These are phyloP conservation scores for Galerucella calmariensis DNA, from an alignment of 2,888 invertebrate species.

Conservation along the genomic window DNA sequence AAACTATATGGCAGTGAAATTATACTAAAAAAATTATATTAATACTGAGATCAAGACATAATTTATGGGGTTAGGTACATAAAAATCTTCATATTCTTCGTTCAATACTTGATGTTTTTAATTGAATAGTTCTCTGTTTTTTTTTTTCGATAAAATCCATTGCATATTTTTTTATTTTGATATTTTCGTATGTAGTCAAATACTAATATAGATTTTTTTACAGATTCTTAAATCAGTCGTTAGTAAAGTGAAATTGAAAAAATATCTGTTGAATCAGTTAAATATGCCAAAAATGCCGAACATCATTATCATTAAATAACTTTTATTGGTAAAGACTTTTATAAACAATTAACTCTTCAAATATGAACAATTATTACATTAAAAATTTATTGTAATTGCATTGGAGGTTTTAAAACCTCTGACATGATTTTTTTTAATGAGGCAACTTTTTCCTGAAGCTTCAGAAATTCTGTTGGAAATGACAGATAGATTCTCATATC, in stretches of 20 bases:
- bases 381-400: no score
- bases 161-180: conserved; percentile 6
- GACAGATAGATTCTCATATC: no score
- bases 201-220: conserved; percentile 14
- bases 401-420: no score
- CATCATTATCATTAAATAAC: conserved; percentile 9
- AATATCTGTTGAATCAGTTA: conserved; percentile 20
- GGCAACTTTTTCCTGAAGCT: no score
- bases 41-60: conserved; percentile 62
- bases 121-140: conserved; percentile 28
- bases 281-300: background rate
- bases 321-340: background rate
- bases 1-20: conserved; percentile 60
- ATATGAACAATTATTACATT: conserved; percentile 4
- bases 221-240: conserved; percentile 30
- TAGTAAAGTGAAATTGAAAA: conserved; percentile 27
- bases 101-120: conserved; percentile 31
- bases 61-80: conserved; percentile 46
- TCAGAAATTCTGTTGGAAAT: no score
- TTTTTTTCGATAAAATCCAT: conserved; percentile 7
- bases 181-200: conserved; percentile 15
- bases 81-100: conserved; percentile 28
- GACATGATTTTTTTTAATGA: no score
- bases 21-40: conserved; percentile 58
- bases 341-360: background rate